A percentile compares a stretch with the other conserved stretches of the same genome.
Evolutionary conservation across 2,888 invertebrate species (phyloP).

Genomic region (Congeria kusceri): DNA sequence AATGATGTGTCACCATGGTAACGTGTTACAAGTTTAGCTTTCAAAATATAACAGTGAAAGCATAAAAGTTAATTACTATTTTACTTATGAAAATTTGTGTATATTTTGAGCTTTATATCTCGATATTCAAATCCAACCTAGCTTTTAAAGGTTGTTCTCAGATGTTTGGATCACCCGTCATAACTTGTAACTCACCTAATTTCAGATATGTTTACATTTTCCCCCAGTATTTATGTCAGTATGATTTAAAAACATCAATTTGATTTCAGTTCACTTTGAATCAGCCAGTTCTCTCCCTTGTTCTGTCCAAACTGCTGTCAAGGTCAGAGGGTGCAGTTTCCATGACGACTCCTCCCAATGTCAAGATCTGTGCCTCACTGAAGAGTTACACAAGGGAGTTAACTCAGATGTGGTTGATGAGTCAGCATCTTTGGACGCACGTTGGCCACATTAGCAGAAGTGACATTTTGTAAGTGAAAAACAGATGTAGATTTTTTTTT

Average conservation of each 20-base stretch:
- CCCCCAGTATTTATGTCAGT: too few relatives aligned
- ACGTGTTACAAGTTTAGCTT: not conserved
- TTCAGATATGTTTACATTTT: too few relatives aligned
- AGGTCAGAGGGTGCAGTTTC: slow-evolving; percentile 41
- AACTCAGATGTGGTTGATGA: slow-evolving; percentile 60
- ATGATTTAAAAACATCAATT: too few relatives aligned
- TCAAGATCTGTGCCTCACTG: slow-evolving; percentile 49
- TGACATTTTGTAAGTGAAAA: slow-evolving; percentile 16
- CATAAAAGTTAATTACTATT: not conserved
- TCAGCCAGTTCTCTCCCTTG: slow-evolving; percentile 48
- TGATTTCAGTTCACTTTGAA: slow-evolving; percentile 45
- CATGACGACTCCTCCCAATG: slow-evolving; percentile 35
- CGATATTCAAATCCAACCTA: too few relatives aligned
- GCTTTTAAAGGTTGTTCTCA: too few relatives aligned
- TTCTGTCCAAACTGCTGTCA: slow-evolving; percentile 60
- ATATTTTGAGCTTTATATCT: not conserved
- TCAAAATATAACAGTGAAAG: not conserved
- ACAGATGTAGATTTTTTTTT: too few relatives aligned
- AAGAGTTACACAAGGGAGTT: slow-evolving; percentile 49
- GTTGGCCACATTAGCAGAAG: slow-evolving; percentile 37
- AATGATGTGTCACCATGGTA: too few relatives aligned
- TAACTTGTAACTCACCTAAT: too few relatives aligned
- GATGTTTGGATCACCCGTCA: too few relatives aligned
- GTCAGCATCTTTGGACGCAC: slow-evolving; percentile 74
- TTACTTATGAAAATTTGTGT: not conserved